Conservation (phyloP, 2,113 vertebrate genomes). For the Oreotrochilus melanogaster region DNA sequence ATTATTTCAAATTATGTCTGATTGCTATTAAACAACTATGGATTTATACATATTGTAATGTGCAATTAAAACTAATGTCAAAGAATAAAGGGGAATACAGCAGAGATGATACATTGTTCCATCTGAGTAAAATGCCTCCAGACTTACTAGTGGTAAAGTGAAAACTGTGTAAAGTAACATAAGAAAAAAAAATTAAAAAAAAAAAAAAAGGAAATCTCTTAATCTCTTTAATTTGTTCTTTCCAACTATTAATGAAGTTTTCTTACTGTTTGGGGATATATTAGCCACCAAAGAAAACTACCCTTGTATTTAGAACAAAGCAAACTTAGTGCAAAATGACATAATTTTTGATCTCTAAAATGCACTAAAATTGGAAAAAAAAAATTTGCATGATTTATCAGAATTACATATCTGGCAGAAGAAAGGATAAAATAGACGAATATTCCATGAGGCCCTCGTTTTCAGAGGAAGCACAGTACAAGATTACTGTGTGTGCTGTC, state of each 20-base stretch:
- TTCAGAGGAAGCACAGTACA: slow-evolving; percentile 29
- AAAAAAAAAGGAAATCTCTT: neutral
- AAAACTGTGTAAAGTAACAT: neutral
- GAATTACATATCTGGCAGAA: slow-evolving; percentile 47
- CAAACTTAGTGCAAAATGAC: neutral
- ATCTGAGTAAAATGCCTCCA: neutral
- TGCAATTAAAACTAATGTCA: neutral
- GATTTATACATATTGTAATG: neutral
- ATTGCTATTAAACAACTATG: neutral
- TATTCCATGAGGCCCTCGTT: neutral
- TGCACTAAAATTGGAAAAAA: slow-evolving; percentile 26
- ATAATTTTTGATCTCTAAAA: slow-evolving; percentile 49
- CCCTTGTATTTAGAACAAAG: slow-evolving; percentile 38
- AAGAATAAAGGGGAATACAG: neutral
- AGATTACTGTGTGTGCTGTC: slow-evolving; percentile 4
- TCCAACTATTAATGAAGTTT: neutral
- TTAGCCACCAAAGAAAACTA: neutral
- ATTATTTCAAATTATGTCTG: neutral
- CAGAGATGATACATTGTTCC: neutral
- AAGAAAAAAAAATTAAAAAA: slow-evolving; percentile 31
- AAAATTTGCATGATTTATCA: slow-evolving; percentile 39
- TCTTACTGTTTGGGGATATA: neutral
- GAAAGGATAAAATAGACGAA: slow-evolving; percentile 55
- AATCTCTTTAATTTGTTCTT: neutral
- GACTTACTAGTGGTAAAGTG: neutral